These are phyloP conservation scores for Chrysolina oricalcia DNA, from an alignment of 2,888 invertebrate species.

Conservation along the genomic window DNA sequence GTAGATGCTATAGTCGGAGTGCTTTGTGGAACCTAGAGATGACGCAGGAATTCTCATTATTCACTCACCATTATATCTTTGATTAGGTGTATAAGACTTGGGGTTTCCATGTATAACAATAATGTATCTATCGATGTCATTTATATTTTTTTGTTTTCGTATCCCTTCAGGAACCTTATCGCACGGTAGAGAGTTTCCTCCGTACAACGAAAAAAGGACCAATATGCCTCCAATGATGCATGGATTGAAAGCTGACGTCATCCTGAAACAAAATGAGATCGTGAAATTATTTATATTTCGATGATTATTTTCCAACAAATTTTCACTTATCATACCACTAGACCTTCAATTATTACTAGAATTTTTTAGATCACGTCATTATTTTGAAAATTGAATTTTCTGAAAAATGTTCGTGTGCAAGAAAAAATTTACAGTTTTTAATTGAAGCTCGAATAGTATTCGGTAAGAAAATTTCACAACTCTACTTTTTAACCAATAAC, in stretches of 20 bases:
- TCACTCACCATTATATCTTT: constrained; percentile 61
- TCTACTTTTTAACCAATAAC: no score
- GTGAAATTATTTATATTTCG: not conserved
- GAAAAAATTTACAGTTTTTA: no score
- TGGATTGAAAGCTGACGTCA: not conserved
- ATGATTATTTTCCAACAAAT: not conserved
- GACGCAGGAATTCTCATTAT: not conserved
- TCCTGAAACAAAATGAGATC: not conserved
- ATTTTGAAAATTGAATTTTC: no score
- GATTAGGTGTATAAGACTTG: constrained; percentile 57
- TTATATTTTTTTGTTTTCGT: constrained; percentile 72
- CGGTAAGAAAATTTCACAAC: no score
- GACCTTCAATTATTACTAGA: no score
- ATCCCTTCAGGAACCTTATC: constrained; percentile 71
- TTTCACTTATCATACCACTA: not conserved
- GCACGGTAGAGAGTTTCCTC: constrained; percentile 44
- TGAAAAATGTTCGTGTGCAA: no score
- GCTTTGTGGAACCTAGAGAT: no score
- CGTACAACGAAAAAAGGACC: not conserved
- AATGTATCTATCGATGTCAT: constrained; percentile 71
- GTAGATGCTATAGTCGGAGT: no score
- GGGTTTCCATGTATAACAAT: constrained; percentile 63
- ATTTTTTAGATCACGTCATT: no score
- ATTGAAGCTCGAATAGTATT: no score
- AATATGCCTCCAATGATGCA: not conserved